Percentiles rank a stretch among this genome's conserved stretches.
Conservation (phyloP, 2,797 vertebrate genomes). For the Tokudaia tokunoshimensis region DNA sequence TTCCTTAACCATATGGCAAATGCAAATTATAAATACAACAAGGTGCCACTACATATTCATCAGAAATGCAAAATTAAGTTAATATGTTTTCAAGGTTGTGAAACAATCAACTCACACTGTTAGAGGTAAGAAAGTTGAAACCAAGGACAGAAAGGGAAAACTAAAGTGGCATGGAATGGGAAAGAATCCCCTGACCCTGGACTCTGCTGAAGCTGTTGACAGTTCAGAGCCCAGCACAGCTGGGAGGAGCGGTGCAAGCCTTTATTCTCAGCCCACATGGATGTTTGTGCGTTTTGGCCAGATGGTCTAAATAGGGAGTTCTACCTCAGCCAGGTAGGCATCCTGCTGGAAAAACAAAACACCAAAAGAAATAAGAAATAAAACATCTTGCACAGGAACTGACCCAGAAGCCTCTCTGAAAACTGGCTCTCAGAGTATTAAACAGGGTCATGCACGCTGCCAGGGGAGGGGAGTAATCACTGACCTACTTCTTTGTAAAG, state of each 20-base stretch:
- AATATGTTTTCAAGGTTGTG: conserved; percentile 12
- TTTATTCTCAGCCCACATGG: background rate
- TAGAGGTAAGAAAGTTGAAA: background rate
- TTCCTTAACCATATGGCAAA: conserved; percentile 33
- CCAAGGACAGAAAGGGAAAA: background rate
- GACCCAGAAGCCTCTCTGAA: background rate
- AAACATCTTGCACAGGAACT: background rate
- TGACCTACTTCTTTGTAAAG: background rate
- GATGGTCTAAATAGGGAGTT: background rate
- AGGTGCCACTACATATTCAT: background rate
- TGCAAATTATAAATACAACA: conserved; percentile 36
- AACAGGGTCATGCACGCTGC: background rate
- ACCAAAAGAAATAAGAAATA: background rate
- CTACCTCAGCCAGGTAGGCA: background rate
- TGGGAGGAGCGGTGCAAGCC: background rate
- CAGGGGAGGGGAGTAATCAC: background rate
- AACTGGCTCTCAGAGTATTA: background rate
- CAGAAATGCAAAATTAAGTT: conserved; percentile 38
- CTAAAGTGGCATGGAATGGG: background rate
- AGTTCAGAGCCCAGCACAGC: background rate
- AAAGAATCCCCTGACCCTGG: background rate
- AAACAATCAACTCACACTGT: background rate
- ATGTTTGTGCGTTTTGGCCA: background rate
- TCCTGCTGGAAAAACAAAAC: background rate
- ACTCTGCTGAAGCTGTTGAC: background rate